Evolutionary conservation across 2,888 invertebrate species (phyloP).

Genomic region (Ischnus inquisitorius): DNA sequence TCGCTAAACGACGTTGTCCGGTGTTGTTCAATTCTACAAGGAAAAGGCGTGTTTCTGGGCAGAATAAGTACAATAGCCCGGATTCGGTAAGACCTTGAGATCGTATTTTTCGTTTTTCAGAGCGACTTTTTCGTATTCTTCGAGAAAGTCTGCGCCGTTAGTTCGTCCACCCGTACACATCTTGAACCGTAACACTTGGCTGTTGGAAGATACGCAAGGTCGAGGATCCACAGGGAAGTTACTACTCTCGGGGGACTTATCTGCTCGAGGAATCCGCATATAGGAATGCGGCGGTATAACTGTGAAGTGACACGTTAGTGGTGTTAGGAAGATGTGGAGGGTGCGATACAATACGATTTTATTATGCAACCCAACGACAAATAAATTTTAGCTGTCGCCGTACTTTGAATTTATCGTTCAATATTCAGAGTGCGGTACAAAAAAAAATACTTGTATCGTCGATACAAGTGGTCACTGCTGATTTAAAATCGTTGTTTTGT

Average conservation of each 20-base stretch:
- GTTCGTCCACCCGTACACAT: not conserved
- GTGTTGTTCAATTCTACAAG: slow-evolving; percentile 21
- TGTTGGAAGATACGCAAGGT: too few relatives aligned
- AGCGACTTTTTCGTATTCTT: too few relatives aligned
- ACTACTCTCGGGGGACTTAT: too few relatives aligned
- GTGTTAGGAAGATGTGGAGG: not conserved
- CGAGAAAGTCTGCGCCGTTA: too few relatives aligned
- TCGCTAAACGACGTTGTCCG: slow-evolving; percentile 29
- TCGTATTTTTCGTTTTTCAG: too few relatives aligned
- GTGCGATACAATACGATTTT: not conserved
- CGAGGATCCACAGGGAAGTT: too few relatives aligned
- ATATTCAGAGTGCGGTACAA: slow-evolving; percentile 26
- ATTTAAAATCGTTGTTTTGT: not conserved
- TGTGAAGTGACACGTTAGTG: not conserved
- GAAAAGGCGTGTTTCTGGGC: not conserved
- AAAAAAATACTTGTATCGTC: not conserved
- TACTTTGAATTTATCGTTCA: slow-evolving; percentile 44
- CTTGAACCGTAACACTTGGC: not conserved
- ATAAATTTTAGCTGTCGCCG: slow-evolving; percentile 20
- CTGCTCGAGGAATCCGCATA: too few relatives aligned
- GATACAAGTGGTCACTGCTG: not conserved
- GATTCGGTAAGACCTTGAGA: too few relatives aligned
- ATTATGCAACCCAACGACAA: not conserved
- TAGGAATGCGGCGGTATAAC: not conserved
- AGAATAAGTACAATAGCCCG: not conserved